Evolutionary conservation across 2,113 vertebrate genomes (phyloP).

Genomic region (Psephotus haematonotus): DNA sequence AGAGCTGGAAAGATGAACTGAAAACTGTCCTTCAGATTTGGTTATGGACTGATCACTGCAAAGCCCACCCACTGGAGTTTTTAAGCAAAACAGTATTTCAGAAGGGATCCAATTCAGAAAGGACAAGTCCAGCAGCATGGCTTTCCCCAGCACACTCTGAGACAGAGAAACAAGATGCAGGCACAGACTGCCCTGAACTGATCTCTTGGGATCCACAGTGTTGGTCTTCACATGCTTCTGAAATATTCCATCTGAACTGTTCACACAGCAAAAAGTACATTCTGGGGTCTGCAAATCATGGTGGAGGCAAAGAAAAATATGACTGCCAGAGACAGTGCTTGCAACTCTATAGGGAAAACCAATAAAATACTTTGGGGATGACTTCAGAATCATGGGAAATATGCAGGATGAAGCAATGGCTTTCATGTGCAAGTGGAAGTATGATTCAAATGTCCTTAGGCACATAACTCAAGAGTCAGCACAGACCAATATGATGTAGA

Average conservation of each 20-base stretch:
- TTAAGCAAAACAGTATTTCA: background rate
- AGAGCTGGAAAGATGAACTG: background rate
- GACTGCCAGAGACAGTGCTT: background rate
- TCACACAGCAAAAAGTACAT: background rate
- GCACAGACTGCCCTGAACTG: background rate
- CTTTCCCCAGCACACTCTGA: background rate
- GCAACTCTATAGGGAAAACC: background rate
- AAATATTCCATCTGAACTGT: background rate
- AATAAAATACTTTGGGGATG: background rate
- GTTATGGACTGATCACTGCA: background rate
- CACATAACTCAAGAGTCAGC: conserved; percentile 7
- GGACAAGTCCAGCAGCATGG: background rate
- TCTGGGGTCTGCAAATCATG: background rate
- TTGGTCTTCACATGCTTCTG: background rate
- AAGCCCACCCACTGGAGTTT: background rate
- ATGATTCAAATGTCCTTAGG: conserved; percentile 18
- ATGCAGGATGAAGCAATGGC: background rate
- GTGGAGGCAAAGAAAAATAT: background rate
- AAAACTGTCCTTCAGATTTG: background rate
- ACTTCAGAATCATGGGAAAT: conserved; percentile 30
- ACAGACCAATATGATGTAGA: background rate
- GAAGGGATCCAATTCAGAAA: background rate
- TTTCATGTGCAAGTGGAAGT: conserved; percentile 1
- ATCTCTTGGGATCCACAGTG: background rate
- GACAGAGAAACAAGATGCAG: background rate